Evolutionary conservation across 2,113 vertebrate genomes (phyloP).

Genomic region (Myotis brandtii): DNA sequence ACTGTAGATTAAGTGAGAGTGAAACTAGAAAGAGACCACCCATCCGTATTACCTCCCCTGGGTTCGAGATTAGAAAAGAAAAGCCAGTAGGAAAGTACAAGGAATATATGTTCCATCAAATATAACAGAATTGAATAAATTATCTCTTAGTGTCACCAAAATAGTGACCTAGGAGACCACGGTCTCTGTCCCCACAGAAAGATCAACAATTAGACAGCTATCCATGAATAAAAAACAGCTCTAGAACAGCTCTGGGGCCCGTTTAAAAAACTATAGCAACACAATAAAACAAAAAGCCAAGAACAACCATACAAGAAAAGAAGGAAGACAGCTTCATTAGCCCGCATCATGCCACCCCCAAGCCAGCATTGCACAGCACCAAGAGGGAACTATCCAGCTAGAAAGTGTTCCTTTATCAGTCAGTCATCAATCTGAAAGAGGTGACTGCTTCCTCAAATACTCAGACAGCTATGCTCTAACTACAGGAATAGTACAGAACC

Average conservation of each 20-base stretch:
- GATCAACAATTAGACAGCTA: neutral
- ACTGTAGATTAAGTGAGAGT: neutral
- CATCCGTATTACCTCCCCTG: neutral
- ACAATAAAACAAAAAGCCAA: neutral
- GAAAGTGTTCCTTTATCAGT: neutral
- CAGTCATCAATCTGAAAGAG: neutral
- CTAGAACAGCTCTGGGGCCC: neutral
- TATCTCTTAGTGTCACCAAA: neutral
- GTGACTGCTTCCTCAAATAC: neutral
- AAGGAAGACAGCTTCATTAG: neutral
- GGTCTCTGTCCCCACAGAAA: neutral
- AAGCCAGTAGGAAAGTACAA: neutral
- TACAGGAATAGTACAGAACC: neutral
- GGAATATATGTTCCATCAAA: neutral
- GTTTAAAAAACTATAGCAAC: neutral
- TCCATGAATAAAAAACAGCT: neutral
- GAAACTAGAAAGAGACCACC: neutral
- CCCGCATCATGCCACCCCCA: neutral
- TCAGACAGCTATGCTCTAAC: neutral
- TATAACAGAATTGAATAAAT: neutral
- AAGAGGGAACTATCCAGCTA: neutral
- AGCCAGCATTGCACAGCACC: neutral
- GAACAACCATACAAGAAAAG: neutral
- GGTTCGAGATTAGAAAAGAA: neutral
- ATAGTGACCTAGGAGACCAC: neutral